phyloP scores from a whole-genome alignment of 2,888 invertebrate species.

The Phortica okadai region DNA sequence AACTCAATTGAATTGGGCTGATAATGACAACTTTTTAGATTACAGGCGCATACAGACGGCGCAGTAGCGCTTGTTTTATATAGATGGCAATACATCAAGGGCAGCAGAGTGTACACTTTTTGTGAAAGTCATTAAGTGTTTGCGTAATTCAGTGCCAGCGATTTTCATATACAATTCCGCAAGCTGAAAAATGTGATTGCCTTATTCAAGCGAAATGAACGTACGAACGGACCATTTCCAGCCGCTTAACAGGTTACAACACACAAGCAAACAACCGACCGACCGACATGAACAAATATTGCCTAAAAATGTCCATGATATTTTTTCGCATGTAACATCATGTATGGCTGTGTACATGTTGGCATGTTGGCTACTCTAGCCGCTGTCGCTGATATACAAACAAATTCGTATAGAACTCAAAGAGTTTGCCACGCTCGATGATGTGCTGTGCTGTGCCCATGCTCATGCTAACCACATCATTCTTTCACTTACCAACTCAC shows the following conservation, averaged over 20 bases:
- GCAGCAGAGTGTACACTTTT: no score
- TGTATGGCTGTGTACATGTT: constrained; percentile 39
- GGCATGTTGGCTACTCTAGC: constrained; percentile 25
- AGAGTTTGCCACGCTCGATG: background rate
- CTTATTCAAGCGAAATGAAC: constrained; percentile 66
- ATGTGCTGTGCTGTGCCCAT: constrained; percentile 36
- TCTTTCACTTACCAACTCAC: constrained; percentile 64
- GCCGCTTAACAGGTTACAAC: constrained; percentile 8
- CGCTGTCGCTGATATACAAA: background rate
- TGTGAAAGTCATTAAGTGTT: no score
- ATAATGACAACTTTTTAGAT: constrained; percentile 69
- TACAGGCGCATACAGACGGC: constrained; percentile 50
- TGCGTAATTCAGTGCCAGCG: no score
- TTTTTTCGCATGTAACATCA: constrained; percentile 43
- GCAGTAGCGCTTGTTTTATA: no score
- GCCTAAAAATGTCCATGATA: constrained; percentile 61
- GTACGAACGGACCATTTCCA: constrained; percentile 36
- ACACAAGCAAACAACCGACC: background rate
- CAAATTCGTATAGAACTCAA: constrained; percentile 23
- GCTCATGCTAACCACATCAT: constrained; percentile 60
- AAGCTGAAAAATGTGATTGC: constrained; percentile 59
- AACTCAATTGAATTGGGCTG: constrained; percentile 72
- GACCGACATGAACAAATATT: background rate
- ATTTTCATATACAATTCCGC: no score
- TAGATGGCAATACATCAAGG: no score